Base-by-base conservation (phyloP, 2,888 invertebrate species). In the Brachyptera risi region DNA sequence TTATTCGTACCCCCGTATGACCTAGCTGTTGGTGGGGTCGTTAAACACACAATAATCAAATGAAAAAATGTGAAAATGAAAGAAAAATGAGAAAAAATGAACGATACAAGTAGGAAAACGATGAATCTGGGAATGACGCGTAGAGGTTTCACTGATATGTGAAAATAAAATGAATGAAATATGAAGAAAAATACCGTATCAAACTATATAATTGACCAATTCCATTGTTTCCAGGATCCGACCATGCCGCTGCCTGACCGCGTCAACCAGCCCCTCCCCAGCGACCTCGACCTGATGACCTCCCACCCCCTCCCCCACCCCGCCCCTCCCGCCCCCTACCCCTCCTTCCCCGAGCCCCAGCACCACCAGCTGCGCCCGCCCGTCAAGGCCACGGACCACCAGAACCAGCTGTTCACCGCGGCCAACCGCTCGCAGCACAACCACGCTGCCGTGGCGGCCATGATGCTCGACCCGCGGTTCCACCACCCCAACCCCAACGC, bases 381-480 rank as follows among this genome's bases (percentile, higher is more conserved):
- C 54, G 23, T 24, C 21, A 21, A 47, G 19, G 47, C 19, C 47
- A 7, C 47, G 7, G 31, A 31, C 31, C 11, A 31, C 31, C 31
- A 31, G 31, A 5, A 7, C 31, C 31, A n/a, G n/a, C n/a, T n/a
- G 31, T 47, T 24, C 47, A n/a, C 47, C 19, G n/a, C 47, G 47
- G 47, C 47, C 24, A 47, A 51, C 26, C 61, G 50, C 15, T 51
- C 56, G 26, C 63, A 63, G 35, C 63, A 65, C 26, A 64, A 58
- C 37, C 56, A 76, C 2, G 77, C 77, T 13, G 76, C 76, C 7
- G 76, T 76, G 9, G 77, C 78, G 3, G 78, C 78, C 17, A 78
- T 78, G 77, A 77, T 78, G 78, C 67, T 78, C 24, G 78, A 78
- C 72, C 77, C 78, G 4, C 54, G 64, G 49, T 62, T 77, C 66